Evolutionary conservation across 2,888 invertebrate genomes (phyloP), one percentile per base, ranked within the genome.

Genomic region (Drosophila borealis): DNA sequence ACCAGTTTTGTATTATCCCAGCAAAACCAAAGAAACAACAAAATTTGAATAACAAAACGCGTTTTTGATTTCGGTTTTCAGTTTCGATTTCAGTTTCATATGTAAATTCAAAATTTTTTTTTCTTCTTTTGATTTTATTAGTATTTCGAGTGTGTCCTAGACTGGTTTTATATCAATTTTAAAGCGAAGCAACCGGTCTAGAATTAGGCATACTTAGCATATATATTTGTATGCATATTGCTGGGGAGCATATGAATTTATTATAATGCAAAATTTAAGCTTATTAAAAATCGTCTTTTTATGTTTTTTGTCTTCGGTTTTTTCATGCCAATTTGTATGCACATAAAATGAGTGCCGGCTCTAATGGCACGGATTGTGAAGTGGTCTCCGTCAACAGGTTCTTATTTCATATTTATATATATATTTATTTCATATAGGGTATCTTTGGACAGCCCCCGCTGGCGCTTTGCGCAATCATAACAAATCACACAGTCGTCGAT

Each of bases 31-130:
- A 48, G 33, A 36, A 5, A 49, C 48, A 10, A n/a, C 46, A 59
- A 44, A 83, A 78, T 81, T 83, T 83, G 74, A 86, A 83, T 86
- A 86, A 79, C 81, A 81, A 83, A 82, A 82, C 81, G 81, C 81
- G 86, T 81, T 84, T 74, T 57, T 54, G 45, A 59, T 74, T 77
- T 78, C 57, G 39, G 82, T 62, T 73, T 75, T 79, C 73, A 67
- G 71, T 82, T 85, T 82, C 74, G 79, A 77, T 88, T 82, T 88
- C 79, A 79, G 67, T 72, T 64, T 69, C 80, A 80, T 81, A 84
- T 84, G 84, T 77, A 72, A 81, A 83, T 79, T 67, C 46, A 25
- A 49, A 37, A 37, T 56, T 55, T 11, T 56, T 45, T 54, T 19
- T 59, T 39, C 34, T 6, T 36, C 29, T 57, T 57, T 44, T 14